phyloP scores from a whole-genome alignment of 1,140 invertebrate genomes.

The Pantala flavescens region DNA sequence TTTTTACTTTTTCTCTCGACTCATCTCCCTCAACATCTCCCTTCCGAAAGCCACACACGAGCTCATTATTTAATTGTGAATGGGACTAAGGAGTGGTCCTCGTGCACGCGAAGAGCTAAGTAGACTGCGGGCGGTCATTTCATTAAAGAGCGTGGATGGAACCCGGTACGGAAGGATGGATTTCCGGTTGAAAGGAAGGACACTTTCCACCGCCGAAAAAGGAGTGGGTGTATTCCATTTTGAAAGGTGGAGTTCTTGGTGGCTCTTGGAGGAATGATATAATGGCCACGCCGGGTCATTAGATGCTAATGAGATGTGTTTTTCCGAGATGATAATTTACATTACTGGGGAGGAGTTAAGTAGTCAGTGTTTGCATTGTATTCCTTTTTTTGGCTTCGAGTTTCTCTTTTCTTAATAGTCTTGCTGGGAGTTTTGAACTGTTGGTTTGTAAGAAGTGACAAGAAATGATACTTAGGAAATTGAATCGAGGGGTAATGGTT shows the following conservation, averaged over 20 bases:
- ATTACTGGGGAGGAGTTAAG: background rate
- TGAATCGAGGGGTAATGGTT: too few species aligned
- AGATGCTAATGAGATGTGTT: background rate
- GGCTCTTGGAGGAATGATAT: background rate
- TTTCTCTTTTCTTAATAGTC: background rate
- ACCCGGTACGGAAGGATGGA: background rate
- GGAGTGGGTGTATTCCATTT: background rate
- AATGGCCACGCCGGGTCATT: background rate
- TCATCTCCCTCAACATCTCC: too few species aligned
- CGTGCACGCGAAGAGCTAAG: background rate
- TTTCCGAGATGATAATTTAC: conserved; percentile 7
- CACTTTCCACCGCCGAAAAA: background rate
- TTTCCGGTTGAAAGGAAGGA: background rate
- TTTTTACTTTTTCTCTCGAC: too few species aligned
- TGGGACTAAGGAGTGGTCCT: background rate
- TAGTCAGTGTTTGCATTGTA: background rate
- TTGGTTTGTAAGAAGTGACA: background rate
- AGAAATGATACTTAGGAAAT: background rate
- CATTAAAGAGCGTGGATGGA: background rate
- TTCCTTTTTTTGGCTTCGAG: background rate
- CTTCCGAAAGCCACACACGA: background rate
- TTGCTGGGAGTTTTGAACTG: background rate
- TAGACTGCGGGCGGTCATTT: conserved; percentile 7
- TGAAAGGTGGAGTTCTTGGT: background rate
- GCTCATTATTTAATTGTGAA: conserved; percentile 6